Base-by-base conservation (phyloP, 2,888 invertebrate genomes). In the Lasioglossum malachurum region DNA sequence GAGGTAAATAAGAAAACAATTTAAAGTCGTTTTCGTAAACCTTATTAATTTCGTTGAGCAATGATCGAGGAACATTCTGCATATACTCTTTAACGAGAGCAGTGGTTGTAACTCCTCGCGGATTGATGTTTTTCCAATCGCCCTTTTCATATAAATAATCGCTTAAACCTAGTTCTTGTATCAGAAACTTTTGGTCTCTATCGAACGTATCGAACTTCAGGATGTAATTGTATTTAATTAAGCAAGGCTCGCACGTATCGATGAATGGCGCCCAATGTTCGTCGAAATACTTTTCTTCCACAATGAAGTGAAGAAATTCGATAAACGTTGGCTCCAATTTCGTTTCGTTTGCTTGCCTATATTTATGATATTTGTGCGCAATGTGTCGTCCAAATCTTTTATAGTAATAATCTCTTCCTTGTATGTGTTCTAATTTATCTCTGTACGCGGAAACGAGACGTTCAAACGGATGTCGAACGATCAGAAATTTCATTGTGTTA, bases 401-500 rank as follows among this genome's bases (percentile, higher is more conserved):
- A 76, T 94, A 94, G 82, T 95, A 95, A 85, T 94, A 95, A 84
- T 94, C 92, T 80, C 93, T 91, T 38, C 92, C 92, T 82, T 92
- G 89, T 76, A 93, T 93, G 57, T 93, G 88, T 76, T 95, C 95
- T 84, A 96, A 95, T 93, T 96, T 96, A 89, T 96, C 96, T 83
- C 96, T 94, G 85, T 95, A 96, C 0, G 96, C 96, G 27, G 96
- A 96, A 49, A 96, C 91, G 14, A 96, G 90, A 69, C 96, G 93
- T 89, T 96, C 96, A 78, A 96, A 95, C 4, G 96, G 96, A 91
- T 96, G 96, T 23, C 96, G 93, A 1, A 96, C 96, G 79, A 96
- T 95, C 38, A 96, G 73, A 67, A 94, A 94, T 60, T 88, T 94
- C 82, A 87, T 92, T 8, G 93, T 93, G 38, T 49, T 74, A n/a